Percentiles rank a stretch among this genome's conserved stretches.
Evolutionary conservation across 2,888 invertebrate species (phyloP).

Genomic region (Galeruca laticollis): DNA sequence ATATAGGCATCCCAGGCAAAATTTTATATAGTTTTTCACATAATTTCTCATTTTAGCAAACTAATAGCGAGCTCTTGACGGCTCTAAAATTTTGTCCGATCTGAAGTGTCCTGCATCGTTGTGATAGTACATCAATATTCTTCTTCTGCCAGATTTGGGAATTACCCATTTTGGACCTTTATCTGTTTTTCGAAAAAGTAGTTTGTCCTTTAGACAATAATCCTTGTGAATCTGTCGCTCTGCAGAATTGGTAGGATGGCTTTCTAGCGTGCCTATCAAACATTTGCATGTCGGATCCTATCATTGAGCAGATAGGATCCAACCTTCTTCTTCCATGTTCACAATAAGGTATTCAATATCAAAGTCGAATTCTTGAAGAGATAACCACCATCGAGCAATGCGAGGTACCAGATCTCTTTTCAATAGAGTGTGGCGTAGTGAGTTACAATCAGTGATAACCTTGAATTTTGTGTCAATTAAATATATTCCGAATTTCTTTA

Average conservation of each 20-base stretch:
- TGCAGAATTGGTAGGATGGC: conserved; percentile 23
- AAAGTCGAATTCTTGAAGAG: conserved; percentile 56
- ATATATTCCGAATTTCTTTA: conserved; percentile 43
- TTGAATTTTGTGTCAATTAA: conserved; percentile 46
- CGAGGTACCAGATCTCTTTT: conserved; percentile 53
- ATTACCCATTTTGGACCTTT: too few species aligned
- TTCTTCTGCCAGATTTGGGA: too few species aligned
- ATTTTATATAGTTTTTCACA: conserved; percentile 53
- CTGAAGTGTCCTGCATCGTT: too few species aligned
- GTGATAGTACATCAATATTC: too few species aligned
- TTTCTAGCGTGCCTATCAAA: conserved; percentile 37
- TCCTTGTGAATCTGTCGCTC: too few species aligned
- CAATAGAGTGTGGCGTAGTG: conserved; percentile 44
- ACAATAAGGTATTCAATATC: conserved; percentile 47
- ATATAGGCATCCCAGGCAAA: conserved; percentile 57
- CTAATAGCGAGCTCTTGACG: too few species aligned
- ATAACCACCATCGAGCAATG: conserved; percentile 58
- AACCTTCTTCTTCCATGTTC: conserved; percentile 42
- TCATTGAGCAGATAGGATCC: conserved; percentile 49
- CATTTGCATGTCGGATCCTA: conserved; percentile 37
- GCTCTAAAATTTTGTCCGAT: conserved; percentile 47
- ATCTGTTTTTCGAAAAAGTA: too few species aligned
- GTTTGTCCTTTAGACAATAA: too few species aligned
- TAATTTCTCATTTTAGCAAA: conserved; percentile 52
- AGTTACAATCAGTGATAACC: conserved; percentile 51